Evolutionary conservation across 2,113 vertebrate genomes (phyloP).

Genomic region (Ariopsis seemanni): DNA sequence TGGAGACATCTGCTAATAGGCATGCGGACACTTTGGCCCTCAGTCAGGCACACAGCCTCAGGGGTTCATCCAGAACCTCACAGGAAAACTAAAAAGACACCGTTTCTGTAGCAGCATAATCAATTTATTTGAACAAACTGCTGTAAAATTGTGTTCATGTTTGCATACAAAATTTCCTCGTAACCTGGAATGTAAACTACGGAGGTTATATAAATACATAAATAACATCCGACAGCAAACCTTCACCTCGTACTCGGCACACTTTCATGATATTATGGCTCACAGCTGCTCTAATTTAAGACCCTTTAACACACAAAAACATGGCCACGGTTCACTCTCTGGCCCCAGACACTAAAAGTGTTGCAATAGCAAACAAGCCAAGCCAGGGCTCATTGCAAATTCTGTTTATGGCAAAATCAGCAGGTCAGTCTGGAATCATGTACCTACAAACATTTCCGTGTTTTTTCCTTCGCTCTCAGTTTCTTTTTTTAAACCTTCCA

Average conservation of each 20-base stretch:
- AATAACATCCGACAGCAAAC: background rate
- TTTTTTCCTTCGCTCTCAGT: background rate
- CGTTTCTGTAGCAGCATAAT: background rate
- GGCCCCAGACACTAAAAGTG: conserved; percentile 59
- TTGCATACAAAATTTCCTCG: background rate
- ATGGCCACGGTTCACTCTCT: conserved; percentile 49
- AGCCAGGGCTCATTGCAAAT: conserved; percentile 59
- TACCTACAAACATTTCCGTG: background rate
- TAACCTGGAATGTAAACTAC: background rate
- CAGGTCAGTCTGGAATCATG: conserved; percentile 15
- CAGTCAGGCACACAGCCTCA: conserved; percentile 22
- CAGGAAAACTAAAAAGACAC: background rate
- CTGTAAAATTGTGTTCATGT: background rate
- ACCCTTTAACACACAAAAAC: conserved; percentile 26
- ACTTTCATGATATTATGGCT: conserved; percentile 26
- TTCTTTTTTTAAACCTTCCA: conserved; percentile 12
- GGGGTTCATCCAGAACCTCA: conserved; percentile 5
- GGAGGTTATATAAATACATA: conserved; percentile 22
- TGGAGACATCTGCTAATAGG: conserved; percentile 57
- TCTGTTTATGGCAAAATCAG: conserved; percentile 65
- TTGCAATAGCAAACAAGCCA: conserved; percentile 63
- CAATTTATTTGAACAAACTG: background rate
- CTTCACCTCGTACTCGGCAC: background rate
- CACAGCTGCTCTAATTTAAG: background rate
- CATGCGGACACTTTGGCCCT: conserved; percentile 3